Evolutionary conservation across 2,113 vertebrate genomes (phyloP), one percentile per base, ranked within the genome.

Genomic region (Thalassarche chlororhynchos): DNA sequence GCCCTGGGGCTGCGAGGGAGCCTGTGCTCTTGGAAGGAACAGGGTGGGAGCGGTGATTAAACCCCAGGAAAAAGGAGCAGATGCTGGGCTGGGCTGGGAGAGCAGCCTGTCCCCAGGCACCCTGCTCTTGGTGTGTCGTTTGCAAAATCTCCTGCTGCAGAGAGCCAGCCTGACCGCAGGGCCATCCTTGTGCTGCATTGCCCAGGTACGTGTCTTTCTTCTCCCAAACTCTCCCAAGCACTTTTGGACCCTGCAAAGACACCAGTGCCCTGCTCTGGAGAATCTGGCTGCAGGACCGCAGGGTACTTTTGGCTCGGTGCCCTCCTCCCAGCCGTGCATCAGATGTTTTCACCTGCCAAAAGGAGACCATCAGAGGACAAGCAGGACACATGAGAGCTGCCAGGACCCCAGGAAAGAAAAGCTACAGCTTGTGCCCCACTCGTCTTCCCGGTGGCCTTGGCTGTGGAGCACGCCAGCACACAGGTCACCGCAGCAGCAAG

Each of bases 281-380:
- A 75, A 64, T 21, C 19, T 47, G 68, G 36, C 6, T 6, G 57
- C 36, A 71, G 75, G 25, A 78, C 29, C 0, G 0, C 11, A 10
- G 26, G 26, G 31, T 0, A 0, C 31, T 54, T 54, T 72, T 3
- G 0, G 38, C 68, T 74, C 1, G 0, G 23, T 42, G 19, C 44
- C 13, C 54, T 68, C 18, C 72, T 87, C 26, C 47, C 57, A 83
- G 25, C 11, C 31, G 4, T 8, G 19, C 38, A 34, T 3, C 47
- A 23, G 31, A 3, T 19, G 46, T 46, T 80, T 84, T 38, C 38
- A 46, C 31, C 78, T 82, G 82, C 58, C 88, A 64, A 38, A 68
- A 47, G 28, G n/a, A 84, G 46, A 40, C 19, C 46, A 16, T 34
- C 26, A 87, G 65, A 88, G 60, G 46, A 77, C 55, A 34, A 74